A percentile compares a stretch with the other conserved stretches of the same genome.
phyloP scores from a whole-genome alignment of 2,113 vertebrate genomes.

The Bufo bufo region DNA sequence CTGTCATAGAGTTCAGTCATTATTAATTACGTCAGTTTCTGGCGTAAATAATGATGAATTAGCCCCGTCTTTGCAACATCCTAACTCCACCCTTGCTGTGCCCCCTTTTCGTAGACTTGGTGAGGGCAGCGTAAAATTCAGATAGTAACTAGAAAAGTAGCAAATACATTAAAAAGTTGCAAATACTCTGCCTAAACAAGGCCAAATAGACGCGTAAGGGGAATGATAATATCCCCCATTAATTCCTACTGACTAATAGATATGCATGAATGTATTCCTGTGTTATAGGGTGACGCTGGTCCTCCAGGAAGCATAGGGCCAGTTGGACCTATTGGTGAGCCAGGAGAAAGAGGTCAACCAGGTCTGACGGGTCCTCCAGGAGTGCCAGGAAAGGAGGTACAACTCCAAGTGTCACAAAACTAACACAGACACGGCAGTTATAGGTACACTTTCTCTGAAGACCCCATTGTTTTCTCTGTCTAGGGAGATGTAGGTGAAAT shows the following conservation, averaged over 20 bases:
- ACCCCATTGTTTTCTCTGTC: background rate
- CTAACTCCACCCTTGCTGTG: too few relatives aligned
- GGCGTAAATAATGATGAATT: too few relatives aligned
- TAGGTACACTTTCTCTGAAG: background rate
- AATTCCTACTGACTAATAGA: background rate
- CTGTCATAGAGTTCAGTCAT: too few relatives aligned
- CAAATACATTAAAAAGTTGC: too few relatives aligned
- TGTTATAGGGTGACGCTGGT: slow-evolving; percentile 77
- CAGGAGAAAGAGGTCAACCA: slow-evolving; percentile 71
- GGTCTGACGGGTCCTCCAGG: slow-evolving; percentile 72
- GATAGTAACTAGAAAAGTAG: too few relatives aligned
- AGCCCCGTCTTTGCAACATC: too few relatives aligned
- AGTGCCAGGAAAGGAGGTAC: slow-evolving; percentile 75
- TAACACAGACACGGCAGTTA: background rate
- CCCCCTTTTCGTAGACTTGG: too few relatives aligned
- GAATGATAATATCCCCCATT: too few relatives aligned
- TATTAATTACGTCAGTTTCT: too few relatives aligned
- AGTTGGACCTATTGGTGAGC: slow-evolving; percentile 71
- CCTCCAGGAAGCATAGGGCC: slow-evolving; percentile 69
- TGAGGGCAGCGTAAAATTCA: too few relatives aligned
- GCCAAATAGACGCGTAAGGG: too few relatives aligned
- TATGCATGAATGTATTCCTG: background rate
- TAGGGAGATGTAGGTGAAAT: slow-evolving; percentile 68
- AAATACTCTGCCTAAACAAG: too few relatives aligned
- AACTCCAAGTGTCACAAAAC: background rate